These are phyloP conservation scores for Clostera curtula DNA, from an alignment of 2,888 invertebrate species.

Conservation along the genomic window DNA sequence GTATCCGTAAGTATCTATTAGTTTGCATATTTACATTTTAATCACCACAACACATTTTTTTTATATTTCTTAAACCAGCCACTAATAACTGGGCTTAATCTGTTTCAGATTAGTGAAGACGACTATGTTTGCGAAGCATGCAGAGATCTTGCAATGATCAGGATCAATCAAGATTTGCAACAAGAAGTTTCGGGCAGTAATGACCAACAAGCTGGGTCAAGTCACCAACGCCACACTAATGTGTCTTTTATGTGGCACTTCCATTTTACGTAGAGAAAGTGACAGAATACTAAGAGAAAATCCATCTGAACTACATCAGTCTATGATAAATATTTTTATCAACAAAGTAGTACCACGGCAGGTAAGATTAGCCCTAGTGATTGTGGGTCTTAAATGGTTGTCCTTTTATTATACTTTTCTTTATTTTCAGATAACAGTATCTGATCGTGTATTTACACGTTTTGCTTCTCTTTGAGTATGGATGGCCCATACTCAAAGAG, in stretches of 20 bases:
- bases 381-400: constrained; percentile 1
- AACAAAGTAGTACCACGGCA: constrained; percentile 8
- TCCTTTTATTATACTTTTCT: not conserved
- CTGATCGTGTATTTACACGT: not conserved
- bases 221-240: constrained; percentile 6
- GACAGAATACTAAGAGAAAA: constrained; percentile 7
- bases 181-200: constrained; percentile 3
- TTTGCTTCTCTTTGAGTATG: not conserved
- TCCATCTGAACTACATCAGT: constrained; percentile 6
- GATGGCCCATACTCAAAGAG: too few relatives aligned
- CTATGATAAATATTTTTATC: constrained; percentile 7
- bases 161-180: constrained; percentile 5
- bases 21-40: too few relatives aligned
- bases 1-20: too few relatives aligned
- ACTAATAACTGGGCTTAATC: constrained; percentile 1
- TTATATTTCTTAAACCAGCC: too few relatives aligned
- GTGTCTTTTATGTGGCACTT: constrained; percentile 8
- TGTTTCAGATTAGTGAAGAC: constrained; percentile 6
- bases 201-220: constrained; percentile 7
- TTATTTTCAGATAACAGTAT: not conserved
- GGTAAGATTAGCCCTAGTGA: too few relatives aligned
- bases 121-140: constrained; percentile 10
- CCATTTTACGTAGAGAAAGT: constrained; percentile 5
- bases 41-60: too few relatives aligned
- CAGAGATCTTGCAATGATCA: constrained; percentile 5